Evolutionary conservation across 2,888 invertebrate genomes (phyloP), one percentile per base, ranked within the genome.

Genomic region (Drosophila mulleri): DNA sequence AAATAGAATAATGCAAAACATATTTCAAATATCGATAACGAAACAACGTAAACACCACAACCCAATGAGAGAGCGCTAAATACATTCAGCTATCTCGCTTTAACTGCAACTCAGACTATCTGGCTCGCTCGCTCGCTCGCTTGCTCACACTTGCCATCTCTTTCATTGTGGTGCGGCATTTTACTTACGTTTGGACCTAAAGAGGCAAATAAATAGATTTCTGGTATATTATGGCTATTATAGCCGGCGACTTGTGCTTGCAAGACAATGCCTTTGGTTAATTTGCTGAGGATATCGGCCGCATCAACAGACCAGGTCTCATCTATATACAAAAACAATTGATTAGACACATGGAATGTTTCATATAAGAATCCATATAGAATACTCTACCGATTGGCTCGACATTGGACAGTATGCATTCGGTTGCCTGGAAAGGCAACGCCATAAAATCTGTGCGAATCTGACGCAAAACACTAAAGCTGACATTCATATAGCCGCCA

Each of bases 341-440:
- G 12, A 45, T 42, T 8, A 2, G 12, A 8, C 16, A 11, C 26
- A 23, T 26, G 16, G 11, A 0, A 29, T 20, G 14, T 45, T 29
- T 6, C 29, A 9, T 8, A 29, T 29, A 8, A 16, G 6, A 23
- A 32, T 32, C 2, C 14, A 0, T 8, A 7, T 11, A n/a, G 12
- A 42, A 20, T 32, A 6, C 37, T 92, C 92, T 93, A 96, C 97
- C 96, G 66, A 95, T 94, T 65, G 98, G 97, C 93, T 95, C 95
- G 84, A 98, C 95, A 93, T 98, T 96, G n/a, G 98, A 98, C 90
- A 99, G 94, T 92, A 96, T 95, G 92, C 98, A 98, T 94, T 99
- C 99, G 56, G 97, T 96, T 67, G 99, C 98, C 95, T 99, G 99
- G 95, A 99, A 99, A 61, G 99, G 99, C 92, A 99, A 94, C 67